Conservation (phyloP, 2,888 invertebrate species). For the Sicus ferrugineus region DNA sequence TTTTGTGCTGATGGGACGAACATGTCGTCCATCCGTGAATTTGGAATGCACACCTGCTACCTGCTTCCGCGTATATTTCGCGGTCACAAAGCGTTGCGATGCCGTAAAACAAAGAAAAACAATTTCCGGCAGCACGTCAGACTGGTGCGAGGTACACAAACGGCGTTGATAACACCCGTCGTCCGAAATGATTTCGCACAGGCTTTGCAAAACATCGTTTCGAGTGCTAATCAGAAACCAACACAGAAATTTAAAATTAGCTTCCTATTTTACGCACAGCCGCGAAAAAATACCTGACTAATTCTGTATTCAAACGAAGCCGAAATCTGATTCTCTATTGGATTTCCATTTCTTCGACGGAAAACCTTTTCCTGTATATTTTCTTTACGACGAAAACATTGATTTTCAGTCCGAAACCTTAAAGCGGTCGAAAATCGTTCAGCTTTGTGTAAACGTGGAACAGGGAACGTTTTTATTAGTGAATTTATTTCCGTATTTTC, state of each 20-base stretch:
- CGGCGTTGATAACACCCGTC: neutral
- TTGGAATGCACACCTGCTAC: neutral
- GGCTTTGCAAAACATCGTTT: no score
- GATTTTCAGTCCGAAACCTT: neutral
- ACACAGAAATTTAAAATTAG: neutral
- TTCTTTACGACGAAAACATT: no score
- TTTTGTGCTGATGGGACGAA: conserved; percentile 1
- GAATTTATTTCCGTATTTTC: no score
- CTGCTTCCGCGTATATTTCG: neutral
- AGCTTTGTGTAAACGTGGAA: neutral
- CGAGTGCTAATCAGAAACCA: neutral
- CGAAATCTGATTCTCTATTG: neutral
- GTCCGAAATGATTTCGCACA: neutral
- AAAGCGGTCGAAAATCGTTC: neutral
- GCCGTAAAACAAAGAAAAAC: no score
- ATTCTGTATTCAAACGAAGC: neutral
- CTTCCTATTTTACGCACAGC: neutral
- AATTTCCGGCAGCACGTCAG: no score
- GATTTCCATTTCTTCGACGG: no score
- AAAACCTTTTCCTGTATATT: no score
- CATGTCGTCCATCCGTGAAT: neutral
- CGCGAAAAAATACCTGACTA: neutral
- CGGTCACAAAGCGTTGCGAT: no score
- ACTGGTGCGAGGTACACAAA: no score
- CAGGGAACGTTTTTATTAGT: no score